Evolutionary conservation across 2,113 vertebrate species (phyloP).

Genomic region (Grammomys dolichurus): DNA sequence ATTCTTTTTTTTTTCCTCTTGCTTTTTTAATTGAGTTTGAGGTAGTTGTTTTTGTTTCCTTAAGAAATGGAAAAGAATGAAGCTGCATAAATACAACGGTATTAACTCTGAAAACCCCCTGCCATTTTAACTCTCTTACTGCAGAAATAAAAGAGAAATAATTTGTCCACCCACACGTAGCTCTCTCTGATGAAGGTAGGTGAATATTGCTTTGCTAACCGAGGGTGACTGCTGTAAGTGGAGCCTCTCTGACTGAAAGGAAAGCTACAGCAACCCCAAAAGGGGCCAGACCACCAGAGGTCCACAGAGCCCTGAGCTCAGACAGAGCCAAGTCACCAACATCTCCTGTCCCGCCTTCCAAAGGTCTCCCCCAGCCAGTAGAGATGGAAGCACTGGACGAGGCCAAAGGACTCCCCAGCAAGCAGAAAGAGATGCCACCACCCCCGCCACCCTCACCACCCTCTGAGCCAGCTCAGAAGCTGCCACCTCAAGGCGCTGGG

Average conservation of each 20-base stretch:
- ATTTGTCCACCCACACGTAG: conserved; percentile 88
- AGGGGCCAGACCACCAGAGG: conserved; percentile 15
- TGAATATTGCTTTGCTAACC: conserved; percentile 86
- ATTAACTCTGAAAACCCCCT: conserved; percentile 87
- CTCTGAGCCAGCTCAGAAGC: conserved; percentile 81
- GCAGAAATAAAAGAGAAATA: conserved; percentile 87
- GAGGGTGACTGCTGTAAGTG: conserved; percentile 84
- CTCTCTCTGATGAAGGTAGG: conserved; percentile 88
- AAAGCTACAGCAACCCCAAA: conserved; percentile 67
- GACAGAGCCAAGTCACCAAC: neutral
- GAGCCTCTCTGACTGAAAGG: conserved; percentile 81
- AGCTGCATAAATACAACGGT: conserved; percentile 84
- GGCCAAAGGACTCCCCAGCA: conserved; percentile 78
- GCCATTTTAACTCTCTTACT: conserved; percentile 86
- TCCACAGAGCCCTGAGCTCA: neutral
- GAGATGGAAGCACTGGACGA: conserved; percentile 85
- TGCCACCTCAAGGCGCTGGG: conserved; percentile 80
- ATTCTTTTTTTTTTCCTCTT: neutral
- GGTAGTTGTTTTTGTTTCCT: conserved; percentile 80
- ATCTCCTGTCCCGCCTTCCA: conserved; percentile 33
- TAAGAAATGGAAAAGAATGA: conserved; percentile 82
- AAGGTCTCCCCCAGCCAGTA: conserved; percentile 84
- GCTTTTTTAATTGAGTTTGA: conserved; percentile 81
- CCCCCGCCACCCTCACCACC: conserved; percentile 80
- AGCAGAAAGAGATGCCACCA: conserved; percentile 79